Conservation (phyloP, 1,140 invertebrate species). For the Drosophila kanapiae region DNA sequence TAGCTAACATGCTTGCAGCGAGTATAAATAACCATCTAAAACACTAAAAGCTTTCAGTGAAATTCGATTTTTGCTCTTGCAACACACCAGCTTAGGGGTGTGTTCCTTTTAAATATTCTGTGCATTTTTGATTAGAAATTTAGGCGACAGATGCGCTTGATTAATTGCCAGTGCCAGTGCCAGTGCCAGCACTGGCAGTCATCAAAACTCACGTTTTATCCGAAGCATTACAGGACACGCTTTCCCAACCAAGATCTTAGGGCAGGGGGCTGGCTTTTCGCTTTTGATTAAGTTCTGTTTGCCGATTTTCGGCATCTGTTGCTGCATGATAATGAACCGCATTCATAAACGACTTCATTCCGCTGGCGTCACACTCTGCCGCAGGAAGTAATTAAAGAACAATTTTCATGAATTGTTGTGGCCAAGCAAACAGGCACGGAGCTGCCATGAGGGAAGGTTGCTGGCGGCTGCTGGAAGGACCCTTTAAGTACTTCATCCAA, state of each 20-base stretch:
- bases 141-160: conserved; percentile 67
- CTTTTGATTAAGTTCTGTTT: conserved; percentile 68
- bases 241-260: background rate
- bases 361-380: conserved; percentile 47
- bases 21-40: conserved; percentile 37
- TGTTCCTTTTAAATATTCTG: conserved; percentile 5
- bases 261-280: conserved; percentile 21
- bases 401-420: conserved; percentile 69
- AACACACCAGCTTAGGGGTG: background rate
- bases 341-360: conserved; percentile 76
- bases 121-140: conserved; percentile 66
- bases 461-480: conserved; percentile 27
- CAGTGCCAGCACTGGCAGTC: conserved; percentile 4
- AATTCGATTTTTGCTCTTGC: conserved; percentile 26
- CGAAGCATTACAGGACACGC: background rate
- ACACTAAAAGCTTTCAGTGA: conserved; percentile 25
- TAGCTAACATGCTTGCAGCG: conserved; percentile 22
- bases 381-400: conserved; percentile 78
- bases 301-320: conserved; percentile 69
- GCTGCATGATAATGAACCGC: conserved; percentile 76
- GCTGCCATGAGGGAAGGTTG: background rate
- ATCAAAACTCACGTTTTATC: conserved; percentile 51
- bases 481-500: conserved; percentile 62
- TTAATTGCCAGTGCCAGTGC: conserved; percentile 59
- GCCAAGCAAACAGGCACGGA: conserved; percentile 33